Base-by-base conservation (phyloP, 2,888 invertebrate species). In the Sarcophaga rosellei region DNA sequence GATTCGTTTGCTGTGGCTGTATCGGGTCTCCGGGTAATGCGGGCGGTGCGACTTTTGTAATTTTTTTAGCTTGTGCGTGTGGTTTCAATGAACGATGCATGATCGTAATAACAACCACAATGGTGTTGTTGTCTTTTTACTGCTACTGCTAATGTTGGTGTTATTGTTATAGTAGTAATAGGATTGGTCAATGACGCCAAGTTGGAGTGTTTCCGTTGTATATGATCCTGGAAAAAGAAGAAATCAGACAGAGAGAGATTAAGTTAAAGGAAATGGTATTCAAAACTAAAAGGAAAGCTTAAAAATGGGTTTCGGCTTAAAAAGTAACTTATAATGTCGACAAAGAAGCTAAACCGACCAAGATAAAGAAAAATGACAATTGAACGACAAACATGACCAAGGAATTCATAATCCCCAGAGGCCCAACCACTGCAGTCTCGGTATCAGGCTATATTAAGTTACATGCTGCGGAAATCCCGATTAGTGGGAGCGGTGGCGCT, bases 51-150 rank as follows among this genome's bases (percentile, higher is more conserved):
- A 98, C 97, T 86, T 86, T 86, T 72, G 86, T 86, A 75, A 86
- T 86, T 94, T 97, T 97, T 94, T 98, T 98, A 92, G 96, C 97
- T 94, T 97, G 97, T 93, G 96, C 96, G 93, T 96, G 96, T 94
- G 95, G 95, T 94, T 96, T 96, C 92, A 95, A 95, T 91, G 97
- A 96, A 94, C 97, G 96, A 96, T 97, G 97, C 93, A 97, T 97
- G 95, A 97, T 97, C 97, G 95, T 78, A 95, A 84, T 47, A 80
- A 78, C 85, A 83, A 82, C 81, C 81, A 84, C 83, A 84, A 84
- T 75, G 66, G 65, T 59, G 79, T 83, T 74, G 72, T 20, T 15
- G 17, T 53, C 53, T 53, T 45, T 53, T 20, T 44, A 12, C 20
- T 45, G 15, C 25, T 6, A 35, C 35, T 2, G 35, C 35, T 35